Evolutionary conservation across 2,888 invertebrate genomes (phyloP), one percentile per base, ranked within the genome.

Genomic region (Leptopilina drosophilae): DNA sequence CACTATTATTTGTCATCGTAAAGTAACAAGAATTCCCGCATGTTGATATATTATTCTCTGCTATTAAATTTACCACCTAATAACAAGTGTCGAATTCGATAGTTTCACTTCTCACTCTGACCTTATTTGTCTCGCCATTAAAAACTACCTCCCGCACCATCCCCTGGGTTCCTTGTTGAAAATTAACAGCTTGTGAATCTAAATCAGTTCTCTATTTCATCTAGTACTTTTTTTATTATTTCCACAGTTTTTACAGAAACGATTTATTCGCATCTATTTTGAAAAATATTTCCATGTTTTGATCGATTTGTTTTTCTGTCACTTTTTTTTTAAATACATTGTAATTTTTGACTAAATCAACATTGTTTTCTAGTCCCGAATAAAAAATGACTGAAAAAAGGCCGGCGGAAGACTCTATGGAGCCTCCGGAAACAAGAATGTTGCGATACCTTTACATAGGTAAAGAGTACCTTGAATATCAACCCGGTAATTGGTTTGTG

Each of bases 401-500:
- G 75, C 79, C 80, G 64, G 33, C 76, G 15, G 79, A 77, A 78
- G 81, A 81, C 65, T 69, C 53, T 9, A 69, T 77, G 40, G 80
- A 82, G n/a, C 78, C 78, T 14, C 80, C 81, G 7, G 91, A 91
- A 79, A 93, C 92, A 82, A 91, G 92, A 76, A 87, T 94, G 80
- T 91, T 91, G 62, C 91, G 94, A 77, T 94, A 92, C 84, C 88
- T 94, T 9, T 93, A 94, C 83, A 92, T 93, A 76, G 94, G 94
- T 2, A 92, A 92, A 87, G 94, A 94, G 84, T 83, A 91, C 15
- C 93, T 93, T 0, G 93, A 92, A 80, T 94, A 94, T 87, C 93
- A 91, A 83, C 94, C 94, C 73, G 94, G 94, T 59, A 93, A 93
- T 85, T 94, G 94, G 93, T 88, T 92, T 53, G 87, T 92, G 12